Base-by-base conservation (phyloP, 2,888 invertebrate species). In the Epirrita christyi region DNA sequence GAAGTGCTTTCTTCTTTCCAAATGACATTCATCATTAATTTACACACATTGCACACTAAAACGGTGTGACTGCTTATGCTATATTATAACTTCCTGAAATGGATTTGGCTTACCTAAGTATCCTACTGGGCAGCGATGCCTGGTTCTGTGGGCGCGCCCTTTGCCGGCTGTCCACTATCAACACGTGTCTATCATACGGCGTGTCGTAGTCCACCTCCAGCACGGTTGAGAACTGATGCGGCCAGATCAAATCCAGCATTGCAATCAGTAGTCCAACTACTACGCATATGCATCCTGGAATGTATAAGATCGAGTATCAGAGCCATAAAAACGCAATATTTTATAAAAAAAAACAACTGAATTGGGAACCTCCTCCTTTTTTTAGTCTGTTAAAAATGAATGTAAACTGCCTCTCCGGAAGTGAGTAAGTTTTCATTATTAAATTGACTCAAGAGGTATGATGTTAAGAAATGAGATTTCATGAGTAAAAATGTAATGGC, bases 171-270 rank as follows among this genome's bases (percentile, higher is more conserved):
- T 97, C 97, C 72, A 97, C 97, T 62, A 98, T 95, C 55, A 98
- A 97, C 60, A 97, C 97, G 83, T 98, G 98, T 43, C 98, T 93
- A 84, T 98, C 98, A 79, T 97, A 98, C 0, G 98, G 98, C 11
- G 98, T 98, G 81, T 98, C 98, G 81, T 97, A 98, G 87, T 98
- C 98, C 42, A 98, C 96, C 84, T 97, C 97, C 55, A 97, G 88
- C 66, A 98, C 96, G 0, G 98, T 98, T 41, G 97, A 97, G 89
- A 98, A 98, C 71, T 96, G 95, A 83, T 98, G 97, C 5, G 98
- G 98, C 92, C 96, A 97, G 66, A 97, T 94, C 76, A 97, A 93
- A 85, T 89, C 90, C 64, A 98, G 93, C 9, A 96, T 94, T 7
- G 96, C 96, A 66, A 98, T 96, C 49, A 97, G 88, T 13, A 96